Conservation (phyloP, 2,113 vertebrate species). For the Pelodiscus sinensis region DNA sequence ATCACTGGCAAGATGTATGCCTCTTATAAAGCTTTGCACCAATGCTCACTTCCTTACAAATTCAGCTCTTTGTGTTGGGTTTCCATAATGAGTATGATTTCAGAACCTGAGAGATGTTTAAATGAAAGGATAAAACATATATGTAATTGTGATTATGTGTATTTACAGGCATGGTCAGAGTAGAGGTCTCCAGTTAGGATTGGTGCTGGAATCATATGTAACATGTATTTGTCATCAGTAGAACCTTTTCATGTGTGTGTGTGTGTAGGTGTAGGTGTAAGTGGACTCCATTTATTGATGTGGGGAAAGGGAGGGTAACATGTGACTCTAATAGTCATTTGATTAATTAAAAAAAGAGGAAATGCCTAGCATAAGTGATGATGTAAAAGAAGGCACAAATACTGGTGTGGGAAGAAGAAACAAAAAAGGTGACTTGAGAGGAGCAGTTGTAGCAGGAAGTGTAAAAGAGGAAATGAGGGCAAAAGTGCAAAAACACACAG, state of each 20-base stretch:
- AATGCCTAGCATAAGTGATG: neutral
- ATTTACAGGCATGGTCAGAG: neutral
- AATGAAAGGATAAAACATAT: slow-evolving; percentile 17
- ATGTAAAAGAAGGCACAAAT: neutral
- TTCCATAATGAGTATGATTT: slow-evolving; percentile 7
- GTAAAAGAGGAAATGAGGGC: slow-evolving; percentile 15
- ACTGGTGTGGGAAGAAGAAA: neutral
- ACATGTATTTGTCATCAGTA: neutral
- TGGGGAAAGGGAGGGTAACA: neutral
- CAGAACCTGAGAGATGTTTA: slow-evolving; percentile 53
- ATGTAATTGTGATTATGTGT: slow-evolving; percentile 9
- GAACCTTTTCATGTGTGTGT: neutral
- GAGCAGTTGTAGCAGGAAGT: neutral
- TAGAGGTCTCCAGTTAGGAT: neutral
- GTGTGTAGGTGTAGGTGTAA: neutral
- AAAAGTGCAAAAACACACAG: neutral
- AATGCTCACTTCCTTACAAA: slow-evolving; percentile 16
- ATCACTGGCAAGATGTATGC: neutral
- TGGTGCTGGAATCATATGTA: neutral
- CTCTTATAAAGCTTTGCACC: slow-evolving; percentile 11
- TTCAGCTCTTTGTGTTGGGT: slow-evolving; percentile 35
- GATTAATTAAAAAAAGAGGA: neutral
- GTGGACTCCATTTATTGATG: neutral
- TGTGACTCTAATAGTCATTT: neutral
- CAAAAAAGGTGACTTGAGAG: neutral